phyloP scores from a whole-genome alignment of 2,797 vertebrate species.

The Eleutherodactylus coqui region DNA sequence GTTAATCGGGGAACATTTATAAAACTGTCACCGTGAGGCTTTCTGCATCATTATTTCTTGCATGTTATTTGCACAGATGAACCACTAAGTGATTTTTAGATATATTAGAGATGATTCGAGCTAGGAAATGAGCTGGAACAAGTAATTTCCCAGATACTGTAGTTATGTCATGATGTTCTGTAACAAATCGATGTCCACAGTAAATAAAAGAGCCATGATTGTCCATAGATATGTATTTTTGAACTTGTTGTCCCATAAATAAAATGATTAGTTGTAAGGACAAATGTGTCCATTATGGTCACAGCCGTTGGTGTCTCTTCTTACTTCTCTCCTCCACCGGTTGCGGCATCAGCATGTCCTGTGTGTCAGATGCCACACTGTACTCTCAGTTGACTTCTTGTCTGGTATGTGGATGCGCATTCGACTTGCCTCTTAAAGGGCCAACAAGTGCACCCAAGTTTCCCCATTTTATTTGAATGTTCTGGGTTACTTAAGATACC shows the following conservation, averaged over 20 bases:
- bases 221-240: neutral
- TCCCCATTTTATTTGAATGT: too few relatives aligned
- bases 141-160: neutral
- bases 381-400: too few relatives aligned
- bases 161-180: neutral
- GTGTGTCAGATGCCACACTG: too few relatives aligned
- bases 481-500: too few relatives aligned
- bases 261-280: neutral
- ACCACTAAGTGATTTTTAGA: neutral
- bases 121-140: slow-evolving; percentile 10
- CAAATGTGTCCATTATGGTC: neutral
- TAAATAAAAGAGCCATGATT: neutral
- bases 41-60: slow-evolving; percentile 17
- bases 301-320: too few relatives aligned
- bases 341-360: too few relatives aligned
- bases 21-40: neutral
- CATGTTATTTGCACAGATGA: slow-evolving; percentile 19
- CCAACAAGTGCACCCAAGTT: too few relatives aligned
- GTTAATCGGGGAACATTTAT: slow-evolving; percentile 3
- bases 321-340: too few relatives aligned
- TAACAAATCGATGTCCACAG: neutral
- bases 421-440: too few relatives aligned
- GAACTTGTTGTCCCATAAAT: neutral
- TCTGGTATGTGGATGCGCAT: too few relatives aligned
- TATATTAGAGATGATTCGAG: neutral